These are phyloP conservation scores for Agrotis exclamationis DNA, from an alignment of 2,888 invertebrate genomes.

Conservation along the genomic window DNA sequence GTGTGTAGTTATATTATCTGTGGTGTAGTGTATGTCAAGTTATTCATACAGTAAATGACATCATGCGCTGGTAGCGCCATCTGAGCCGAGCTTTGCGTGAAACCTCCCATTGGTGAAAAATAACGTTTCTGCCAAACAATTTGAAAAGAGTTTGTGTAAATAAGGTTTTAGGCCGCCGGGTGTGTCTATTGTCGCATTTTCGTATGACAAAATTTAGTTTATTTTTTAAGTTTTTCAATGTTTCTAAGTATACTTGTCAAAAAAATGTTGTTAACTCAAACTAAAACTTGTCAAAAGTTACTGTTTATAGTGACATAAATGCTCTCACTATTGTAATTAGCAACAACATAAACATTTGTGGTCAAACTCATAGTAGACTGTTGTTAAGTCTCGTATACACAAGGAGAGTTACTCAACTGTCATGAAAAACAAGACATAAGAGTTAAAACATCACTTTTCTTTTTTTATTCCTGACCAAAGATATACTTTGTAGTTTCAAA, in stretches of 20 bases:
- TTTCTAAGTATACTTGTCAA: slow-evolving; percentile 1
- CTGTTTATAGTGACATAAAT: not conserved
- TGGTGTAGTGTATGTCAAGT: no score
- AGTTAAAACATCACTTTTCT: not conserved
- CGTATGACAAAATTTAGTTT: slow-evolving; percentile 12
- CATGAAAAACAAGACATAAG: not conserved
- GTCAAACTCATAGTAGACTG: not conserved
- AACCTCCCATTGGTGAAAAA: no score
- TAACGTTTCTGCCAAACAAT: slow-evolving; percentile 27
- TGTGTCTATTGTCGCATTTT: slow-evolving; percentile 42
- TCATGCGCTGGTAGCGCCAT: no score
- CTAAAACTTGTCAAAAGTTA: no score
- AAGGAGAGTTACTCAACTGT: not conserved
- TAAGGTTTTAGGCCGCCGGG: slow-evolving; percentile 14
- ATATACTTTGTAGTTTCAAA: slow-evolving; percentile 39
- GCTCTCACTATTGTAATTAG: slow-evolving; percentile 2
- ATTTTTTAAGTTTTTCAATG: slow-evolving; percentile 11
- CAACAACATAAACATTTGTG: not conserved
- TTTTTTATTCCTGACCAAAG: slow-evolving; percentile 42
- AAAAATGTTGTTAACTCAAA: slow-evolving; percentile 7
- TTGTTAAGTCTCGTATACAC: not conserved
- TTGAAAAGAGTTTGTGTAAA: slow-evolving; percentile 17
- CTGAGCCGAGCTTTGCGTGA: no score
- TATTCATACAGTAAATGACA: no score
- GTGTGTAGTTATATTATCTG: no score